Evolutionary conservation across 2,113 vertebrate genomes (phyloP), one percentile per base, ranked within the genome.

Genomic region (Zeus faber): DNA sequence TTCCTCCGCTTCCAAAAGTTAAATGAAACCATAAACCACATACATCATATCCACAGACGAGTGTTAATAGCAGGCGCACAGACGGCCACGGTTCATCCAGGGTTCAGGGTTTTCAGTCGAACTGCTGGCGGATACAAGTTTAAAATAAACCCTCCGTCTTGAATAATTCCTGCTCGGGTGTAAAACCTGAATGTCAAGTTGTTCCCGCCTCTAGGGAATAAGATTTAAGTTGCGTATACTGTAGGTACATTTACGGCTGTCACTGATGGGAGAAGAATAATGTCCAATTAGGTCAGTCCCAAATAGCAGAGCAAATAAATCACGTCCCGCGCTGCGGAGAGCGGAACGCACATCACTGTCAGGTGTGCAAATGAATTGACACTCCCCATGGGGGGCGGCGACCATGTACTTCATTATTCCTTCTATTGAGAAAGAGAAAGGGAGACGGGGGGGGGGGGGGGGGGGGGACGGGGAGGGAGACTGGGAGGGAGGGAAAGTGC

Each of bases 281-380:
- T 80, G 70, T 85, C 81, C 84, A 89, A 87, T 89, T 88, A 86
- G 81, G 78, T 72, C 74, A 75, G 70, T 77, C 82, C 68, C 71
- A 82, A 77, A 83, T 76, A 88, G 68, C 59, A 62, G 55, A 45
- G 72, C 70, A 86, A 84, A 84, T 81, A 85, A 85, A 85, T 87
- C 82, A 82, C 75, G 69, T 80, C 83, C 63, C 66, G 18, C 58
- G 68, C 64, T 72, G 47, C 53, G 52, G 54, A 50, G 55, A 65
- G 75, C 54, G 59, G 46, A 51, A 67, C 54, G 20, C 67, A 73
- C 59, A 80, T 81, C 80, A 77, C 54, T 87, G 85, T 82, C 80
- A 84, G 83, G 75, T 70, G 67, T 60, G 66, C 71, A 68, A 70
- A 74, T 75, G 40, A 80, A 85, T 79, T 75, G 69, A 74, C 82